Evolutionary conservation across 1,140 invertebrate genomes (phyloP).

Genomic region (Cyphomyrmex costatus): DNA sequence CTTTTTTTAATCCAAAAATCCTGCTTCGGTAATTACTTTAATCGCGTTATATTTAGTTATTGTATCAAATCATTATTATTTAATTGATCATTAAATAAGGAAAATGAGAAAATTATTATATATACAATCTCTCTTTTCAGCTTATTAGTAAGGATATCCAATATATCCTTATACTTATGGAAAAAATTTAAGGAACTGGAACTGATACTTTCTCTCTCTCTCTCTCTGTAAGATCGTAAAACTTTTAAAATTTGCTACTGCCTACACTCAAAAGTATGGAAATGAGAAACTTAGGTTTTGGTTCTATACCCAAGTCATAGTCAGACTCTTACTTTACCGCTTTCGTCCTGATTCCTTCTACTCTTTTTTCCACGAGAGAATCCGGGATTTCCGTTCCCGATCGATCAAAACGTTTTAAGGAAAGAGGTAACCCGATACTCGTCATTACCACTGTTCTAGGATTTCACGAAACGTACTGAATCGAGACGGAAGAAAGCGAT

Average conservation of each 20-base stretch:
- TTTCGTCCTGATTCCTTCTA: slow-evolving; percentile 19
- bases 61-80: background rate
- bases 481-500: slow-evolving; percentile 48
- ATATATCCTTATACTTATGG: background rate
- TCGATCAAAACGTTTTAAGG: slow-evolving; percentile 59
- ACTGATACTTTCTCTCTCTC: background rate
- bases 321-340: slow-evolving; percentile 12
- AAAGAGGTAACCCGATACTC: slow-evolving; percentile 44
- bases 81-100: background rate
- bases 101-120: background rate
- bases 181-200: background rate
- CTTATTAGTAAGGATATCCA: background rate
- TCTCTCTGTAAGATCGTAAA: slow-evolving; percentile 23
- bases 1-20: background rate
- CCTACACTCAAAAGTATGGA: slow-evolving; percentile 32
- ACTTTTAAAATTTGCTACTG: slow-evolving; percentile 45
- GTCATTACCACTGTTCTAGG: slow-evolving; percentile 59
- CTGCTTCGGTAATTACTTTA: background rate
- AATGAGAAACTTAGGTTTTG: slow-evolving; percentile 32
- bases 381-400: slow-evolving; percentile 54
- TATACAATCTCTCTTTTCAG: too few relatives aligned
- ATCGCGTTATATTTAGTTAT: slow-evolving; percentile 2
- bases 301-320: slow-evolving; percentile 23
- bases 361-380: background rate
- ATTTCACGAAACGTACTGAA: slow-evolving; percentile 55